Percentiles rank a stretch among this genome's conserved stretches.
Conservation (phyloP, 2,888 invertebrate species). For the Drosophila mimica region DNA sequence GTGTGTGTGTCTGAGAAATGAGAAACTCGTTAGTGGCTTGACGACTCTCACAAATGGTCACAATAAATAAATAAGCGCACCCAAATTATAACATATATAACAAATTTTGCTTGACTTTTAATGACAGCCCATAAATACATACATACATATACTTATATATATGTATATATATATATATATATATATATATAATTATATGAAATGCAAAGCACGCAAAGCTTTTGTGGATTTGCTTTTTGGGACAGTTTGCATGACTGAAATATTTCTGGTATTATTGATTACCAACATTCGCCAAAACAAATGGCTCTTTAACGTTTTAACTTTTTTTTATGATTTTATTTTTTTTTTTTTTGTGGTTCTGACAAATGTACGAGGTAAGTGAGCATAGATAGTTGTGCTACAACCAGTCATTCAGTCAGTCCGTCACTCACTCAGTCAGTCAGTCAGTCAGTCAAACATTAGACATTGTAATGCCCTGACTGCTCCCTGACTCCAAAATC, state of each 20-base stretch:
- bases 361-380: constrained; percentile 61
- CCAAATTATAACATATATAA: constrained; percentile 75
- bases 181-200: constrained; percentile 33
- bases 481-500: constrained; percentile 47
- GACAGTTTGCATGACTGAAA: constrained; percentile 71
- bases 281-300: constrained; percentile 61
- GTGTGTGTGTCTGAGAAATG: neutral
- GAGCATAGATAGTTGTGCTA: constrained; percentile 35
- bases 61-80: constrained; percentile 57
- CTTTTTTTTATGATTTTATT: constrained; percentile 3
- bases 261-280: constrained; percentile 72
- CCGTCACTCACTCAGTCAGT: constrained; percentile 22
- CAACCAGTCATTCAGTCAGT: constrained; percentile 9
- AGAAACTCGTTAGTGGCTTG: constrained; percentile 13
- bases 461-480: constrained; percentile 62
- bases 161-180: constrained; percentile 24
- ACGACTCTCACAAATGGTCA: constrained; percentile 26
- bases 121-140: constrained; percentile 61
- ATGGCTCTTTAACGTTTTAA: constrained; percentile 54
- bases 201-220: constrained; percentile 70
- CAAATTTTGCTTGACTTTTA: constrained; percentile 60
- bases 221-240: constrained; percentile 52
- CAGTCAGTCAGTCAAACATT: constrained; percentile 56
- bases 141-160: constrained; percentile 35
- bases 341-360: constrained; percentile 11